Conservation (phyloP, 2,797 vertebrate genomes). For the Siniperca scherzeri region DNA sequence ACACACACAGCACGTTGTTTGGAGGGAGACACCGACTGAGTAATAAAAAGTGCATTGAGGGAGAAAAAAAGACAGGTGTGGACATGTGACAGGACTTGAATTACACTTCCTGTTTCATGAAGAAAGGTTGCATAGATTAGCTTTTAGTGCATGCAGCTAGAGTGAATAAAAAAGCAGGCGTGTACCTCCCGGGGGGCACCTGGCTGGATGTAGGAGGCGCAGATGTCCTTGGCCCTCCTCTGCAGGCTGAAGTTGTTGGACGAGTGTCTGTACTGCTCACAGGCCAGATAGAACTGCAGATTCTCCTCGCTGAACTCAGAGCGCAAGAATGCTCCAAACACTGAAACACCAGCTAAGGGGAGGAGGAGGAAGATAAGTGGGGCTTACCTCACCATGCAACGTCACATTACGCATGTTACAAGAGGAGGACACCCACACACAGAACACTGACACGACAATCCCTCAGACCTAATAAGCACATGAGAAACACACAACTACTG, state of each 20-base stretch:
- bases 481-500: background rate
- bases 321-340: conserved; percentile 87
- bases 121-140: background rate
- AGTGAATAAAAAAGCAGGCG: background rate
- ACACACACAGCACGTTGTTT: background rate
- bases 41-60: background rate
- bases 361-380: background rate
- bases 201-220: conserved; percentile 83
- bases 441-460: conserved; percentile 3
- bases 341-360: conserved; percentile 81
- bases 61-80: background rate
- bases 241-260: conserved; percentile 88
- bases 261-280: conserved; percentile 87
- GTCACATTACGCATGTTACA: background rate
- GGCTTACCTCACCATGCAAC: background rate
- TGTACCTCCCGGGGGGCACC: conserved; percentile 88
- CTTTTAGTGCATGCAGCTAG: background rate
- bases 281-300: conserved; percentile 89
- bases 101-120: conserved; percentile 3
- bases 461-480: conserved; percentile 1
- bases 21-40: background rate
- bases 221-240: conserved; percentile 86
- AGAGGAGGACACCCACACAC: conserved; percentile 5
- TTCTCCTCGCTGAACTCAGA: conserved; percentile 91
- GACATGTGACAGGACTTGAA: background rate